Conservation (phyloP, 2,888 invertebrate genomes). For the Hydroisotoma schaefferi region DNA sequence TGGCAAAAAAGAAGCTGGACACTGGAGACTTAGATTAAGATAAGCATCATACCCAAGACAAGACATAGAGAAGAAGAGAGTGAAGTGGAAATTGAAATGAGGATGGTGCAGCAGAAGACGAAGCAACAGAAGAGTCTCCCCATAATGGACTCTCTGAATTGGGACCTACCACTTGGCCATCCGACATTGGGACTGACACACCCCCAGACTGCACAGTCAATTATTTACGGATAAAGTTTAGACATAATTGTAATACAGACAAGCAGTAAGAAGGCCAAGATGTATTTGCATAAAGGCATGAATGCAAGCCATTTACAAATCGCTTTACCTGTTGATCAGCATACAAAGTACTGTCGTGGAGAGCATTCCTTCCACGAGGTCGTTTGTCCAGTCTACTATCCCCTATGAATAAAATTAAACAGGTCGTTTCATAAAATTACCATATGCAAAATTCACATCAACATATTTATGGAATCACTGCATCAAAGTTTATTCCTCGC, state of each 20-base stretch:
- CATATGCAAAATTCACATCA: too few relatives aligned
- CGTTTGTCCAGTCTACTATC: constrained; percentile 12
- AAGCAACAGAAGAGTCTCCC: constrained; percentile 30
- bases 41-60: too few relatives aligned
- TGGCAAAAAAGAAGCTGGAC: too few relatives aligned
- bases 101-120: constrained; percentile 18
- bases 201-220: constrained; percentile 1
- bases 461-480: too few relatives aligned
- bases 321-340: constrained; percentile 41
- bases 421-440: neutral
- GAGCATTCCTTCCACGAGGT: constrained; percentile 20
- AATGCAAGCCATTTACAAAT: neutral
- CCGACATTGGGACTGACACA: constrained; percentile 41
- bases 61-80: constrained; percentile 25
- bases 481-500: too few relatives aligned
- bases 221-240: constrained; percentile 6
- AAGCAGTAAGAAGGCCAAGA: neutral
- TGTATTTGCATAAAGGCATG: neutral
- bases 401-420: neutral
- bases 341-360: constrained; percentile 35
- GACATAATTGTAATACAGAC: neutral
- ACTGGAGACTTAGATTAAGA: too few relatives aligned
- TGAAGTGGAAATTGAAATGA: constrained; percentile 19
- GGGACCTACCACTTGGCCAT: constrained; percentile 41
- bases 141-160: constrained; percentile 34